phyloP scores from a whole-genome alignment of 2,888 invertebrate genomes.

The Syritta pipiens region DNA sequence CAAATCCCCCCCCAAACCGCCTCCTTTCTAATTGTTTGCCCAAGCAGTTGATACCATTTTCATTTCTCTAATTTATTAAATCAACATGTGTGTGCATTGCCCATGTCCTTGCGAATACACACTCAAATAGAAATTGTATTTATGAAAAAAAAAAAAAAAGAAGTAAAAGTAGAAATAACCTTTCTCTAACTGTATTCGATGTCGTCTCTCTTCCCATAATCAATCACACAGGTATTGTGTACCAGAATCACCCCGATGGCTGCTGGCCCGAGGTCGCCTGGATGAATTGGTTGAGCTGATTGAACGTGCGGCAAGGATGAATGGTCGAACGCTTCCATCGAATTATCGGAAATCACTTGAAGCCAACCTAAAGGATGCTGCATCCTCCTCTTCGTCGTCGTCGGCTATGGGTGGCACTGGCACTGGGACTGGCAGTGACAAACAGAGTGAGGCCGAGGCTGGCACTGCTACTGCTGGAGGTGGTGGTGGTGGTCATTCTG shows the following conservation, averaged over 20 bases:
- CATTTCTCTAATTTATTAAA: conserved; percentile 67
- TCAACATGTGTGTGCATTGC: conserved; percentile 46
- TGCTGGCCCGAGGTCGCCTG: conserved; percentile 85
- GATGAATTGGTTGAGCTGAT: conserved; percentile 84
- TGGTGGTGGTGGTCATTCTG: too few relatives aligned
- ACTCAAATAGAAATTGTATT: not conserved
- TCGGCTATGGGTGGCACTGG: conserved; percentile 78
- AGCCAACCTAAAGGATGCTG: conserved; percentile 71
- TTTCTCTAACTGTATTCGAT: conserved; percentile 11
- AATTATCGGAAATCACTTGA: conserved; percentile 84
- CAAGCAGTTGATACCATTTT: conserved; percentile 50
- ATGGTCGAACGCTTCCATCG: conserved; percentile 83
- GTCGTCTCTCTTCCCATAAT: conserved; percentile 26
- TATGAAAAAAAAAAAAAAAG: too few relatives aligned
- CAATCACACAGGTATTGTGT: conserved; percentile 83
- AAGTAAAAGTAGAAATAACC: too few relatives aligned
- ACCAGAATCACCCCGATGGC: conserved; percentile 89
- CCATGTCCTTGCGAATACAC: not conserved
- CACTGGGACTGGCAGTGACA: conserved; percentile 76
- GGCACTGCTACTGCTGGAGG: too few relatives aligned
- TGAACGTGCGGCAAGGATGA: conserved; percentile 84
- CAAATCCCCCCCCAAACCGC: conserved; percentile 2
- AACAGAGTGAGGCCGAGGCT: conserved; percentile 73
- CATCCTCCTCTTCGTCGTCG: not conserved
- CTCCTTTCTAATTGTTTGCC: conserved; percentile 50